Conservation (phyloP, 64 coral and sea anemone genomes). For the Trachythela sp. region DNA sequence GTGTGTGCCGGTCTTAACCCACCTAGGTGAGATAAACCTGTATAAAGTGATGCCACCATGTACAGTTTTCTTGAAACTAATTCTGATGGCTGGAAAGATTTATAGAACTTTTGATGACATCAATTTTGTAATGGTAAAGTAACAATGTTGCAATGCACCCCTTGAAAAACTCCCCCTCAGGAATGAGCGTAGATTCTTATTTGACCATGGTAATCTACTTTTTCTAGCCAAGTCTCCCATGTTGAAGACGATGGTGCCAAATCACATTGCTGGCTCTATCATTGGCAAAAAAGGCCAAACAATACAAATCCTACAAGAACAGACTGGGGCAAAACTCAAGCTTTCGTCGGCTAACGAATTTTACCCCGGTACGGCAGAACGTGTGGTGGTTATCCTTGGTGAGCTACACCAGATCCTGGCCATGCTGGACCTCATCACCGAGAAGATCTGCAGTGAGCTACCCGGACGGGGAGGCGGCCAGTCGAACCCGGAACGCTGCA, state of each 20-base stretch:
- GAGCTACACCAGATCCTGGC: conserved; percentile 81
- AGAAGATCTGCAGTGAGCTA: conserved; percentile 91
- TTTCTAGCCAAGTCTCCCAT: conserved; percentile 76
- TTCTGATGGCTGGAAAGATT: too few species aligned
- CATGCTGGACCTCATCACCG: conserved; percentile 93
- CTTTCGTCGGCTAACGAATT: conserved; percentile 95
- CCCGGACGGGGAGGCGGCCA: conserved; percentile 65
- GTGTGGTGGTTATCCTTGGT: conserved; percentile 94
- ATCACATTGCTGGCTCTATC: conserved; percentile 96
- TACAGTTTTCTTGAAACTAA: too few species aligned
- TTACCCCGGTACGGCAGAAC: conserved; percentile 91
- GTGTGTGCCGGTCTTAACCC: too few species aligned
- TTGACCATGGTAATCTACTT: too few species aligned
- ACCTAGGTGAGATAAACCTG: too few species aligned
- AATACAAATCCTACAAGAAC: conserved; percentile 82
- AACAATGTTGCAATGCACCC: too few species aligned
- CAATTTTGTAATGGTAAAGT: too few species aligned
- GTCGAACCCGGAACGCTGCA: conserved; percentile 73
- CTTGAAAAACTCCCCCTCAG: too few species aligned
- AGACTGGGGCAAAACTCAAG: conserved; percentile 89
- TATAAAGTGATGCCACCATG: too few species aligned
- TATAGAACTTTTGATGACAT: too few species aligned
- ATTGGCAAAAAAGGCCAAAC: conserved; percentile 97
- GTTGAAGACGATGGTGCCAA: conserved; percentile 86
- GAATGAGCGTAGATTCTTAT: too few species aligned